Percentiles rank a stretch among this genome's conserved stretches.
These are phyloP conservation scores for Regulus satrapa DNA, from an alignment of 2,113 vertebrate genomes.

Conservation along the genomic window DNA sequence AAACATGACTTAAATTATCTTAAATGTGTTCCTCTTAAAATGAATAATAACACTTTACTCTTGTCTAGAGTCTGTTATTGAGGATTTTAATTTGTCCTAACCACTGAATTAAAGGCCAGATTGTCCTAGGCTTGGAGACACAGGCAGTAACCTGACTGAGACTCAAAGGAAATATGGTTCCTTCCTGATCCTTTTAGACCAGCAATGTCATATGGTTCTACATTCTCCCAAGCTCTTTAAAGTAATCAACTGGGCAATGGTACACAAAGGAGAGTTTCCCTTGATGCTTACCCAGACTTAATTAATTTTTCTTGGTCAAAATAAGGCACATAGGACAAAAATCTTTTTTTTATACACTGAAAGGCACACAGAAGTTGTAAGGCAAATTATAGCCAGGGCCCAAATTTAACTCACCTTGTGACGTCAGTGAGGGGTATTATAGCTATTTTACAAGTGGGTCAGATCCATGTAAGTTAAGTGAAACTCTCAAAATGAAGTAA, in stretches of 20 bases:
- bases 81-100: background rate
- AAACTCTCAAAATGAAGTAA: background rate
- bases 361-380: background rate
- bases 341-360: background rate
- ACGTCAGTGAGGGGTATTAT: background rate
- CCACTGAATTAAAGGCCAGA: background rate
- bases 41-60: background rate
- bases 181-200: background rate
- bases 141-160: background rate
- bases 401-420: background rate
- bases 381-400: background rate
- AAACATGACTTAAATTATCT: background rate
- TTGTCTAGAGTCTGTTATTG: background rate
- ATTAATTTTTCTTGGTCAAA: background rate
- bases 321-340: background rate
- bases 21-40: background rate
- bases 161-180: background rate
- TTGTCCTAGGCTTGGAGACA: background rate
- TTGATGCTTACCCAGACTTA: accelerated
- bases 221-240: background rate
- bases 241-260: background rate
- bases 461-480: background rate
- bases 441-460: background rate
- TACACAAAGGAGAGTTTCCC: background rate
- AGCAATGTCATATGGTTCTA: background rate